phyloP scores from a whole-genome alignment of 2,113 vertebrate species.

The Pygoscelis antarcticus region DNA sequence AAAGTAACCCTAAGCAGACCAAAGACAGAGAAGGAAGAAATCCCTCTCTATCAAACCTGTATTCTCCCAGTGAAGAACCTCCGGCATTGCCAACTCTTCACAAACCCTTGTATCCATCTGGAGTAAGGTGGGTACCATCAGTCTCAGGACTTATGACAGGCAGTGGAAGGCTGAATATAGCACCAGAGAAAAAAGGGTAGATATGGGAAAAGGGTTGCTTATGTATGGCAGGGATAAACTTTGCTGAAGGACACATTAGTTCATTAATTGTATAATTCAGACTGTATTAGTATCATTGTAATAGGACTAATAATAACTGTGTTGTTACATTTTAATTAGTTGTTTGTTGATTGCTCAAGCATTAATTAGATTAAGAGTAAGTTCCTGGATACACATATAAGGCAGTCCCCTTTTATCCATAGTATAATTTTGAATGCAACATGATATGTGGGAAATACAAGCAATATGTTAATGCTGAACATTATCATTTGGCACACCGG shows the following conservation, averaged over 20 bases:
- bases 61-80: not conserved
- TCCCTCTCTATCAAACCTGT: not conserved
- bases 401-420: not conserved
- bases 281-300: not conserved
- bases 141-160: not conserved
- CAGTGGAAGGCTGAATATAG: not conserved
- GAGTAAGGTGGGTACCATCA: not conserved
- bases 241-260: not conserved
- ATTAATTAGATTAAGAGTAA: not conserved
- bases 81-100: not conserved
- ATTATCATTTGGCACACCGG: not conserved
- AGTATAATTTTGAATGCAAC: not conserved
- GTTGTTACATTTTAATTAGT: not conserved
- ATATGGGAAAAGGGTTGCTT: not conserved
- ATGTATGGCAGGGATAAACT: not conserved
- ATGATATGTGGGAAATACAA: not conserved
- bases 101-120: rapidly evolving
- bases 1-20: not conserved
- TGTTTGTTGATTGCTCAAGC: not conserved
- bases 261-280: not conserved
- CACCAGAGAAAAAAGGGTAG: not conserved
- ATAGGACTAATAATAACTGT: not conserved
- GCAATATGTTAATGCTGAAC: not conserved
- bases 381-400: not conserved
- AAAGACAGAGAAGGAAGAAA: not conserved